Evolutionary conservation across 1,140 invertebrate species (phyloP), one percentile per base, ranked within the genome.

Genomic region (Pteromalus puparum): DNA sequence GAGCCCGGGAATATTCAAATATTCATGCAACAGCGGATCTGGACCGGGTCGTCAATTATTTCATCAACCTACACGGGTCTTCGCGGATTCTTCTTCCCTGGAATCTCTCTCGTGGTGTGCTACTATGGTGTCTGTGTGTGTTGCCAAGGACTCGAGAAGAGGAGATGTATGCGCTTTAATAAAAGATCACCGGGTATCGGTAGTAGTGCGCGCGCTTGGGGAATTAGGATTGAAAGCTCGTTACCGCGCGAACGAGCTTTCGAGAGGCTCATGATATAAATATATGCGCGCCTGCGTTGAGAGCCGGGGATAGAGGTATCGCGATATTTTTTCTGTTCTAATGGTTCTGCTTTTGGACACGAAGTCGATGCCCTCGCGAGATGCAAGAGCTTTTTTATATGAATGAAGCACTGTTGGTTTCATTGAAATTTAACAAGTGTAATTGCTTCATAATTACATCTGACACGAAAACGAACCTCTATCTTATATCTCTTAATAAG

Each of bases 31-130:
- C 67, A 26, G 2, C 12, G 24, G 67, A 70, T 30, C 10, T 28
- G 26, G 24, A 68, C 65, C 67, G 67, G 2, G 4, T 15, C 67
- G 67, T 70, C 67, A 70, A 70, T 70, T 70, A 70, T 70, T 70
- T 28, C 24, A 12, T 68, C 24, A 26, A 70, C 24, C 2, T 6
- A 18, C 61, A 24, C 3, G 9, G 18, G 6, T 12, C 65, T 26
- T 67, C 5, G 65, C 5, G 10, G 65, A 48, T 48, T 61, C 21
- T 61, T 61, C 53, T 61, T 61, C 18, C 0, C 53, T n/a, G 53
- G 18, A 21, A n/a, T 61, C 6, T n/a, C 18, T 21, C 18, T 53
- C n/a, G n/a, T n/a, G n/a, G n/a, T n/a, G n/a, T n/a, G n/a, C n/a
- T n/a, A n/a, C n/a, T n/a, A n/a, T n/a, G n/a, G n/a, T n/a, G n/a